Evolutionary conservation across 2,113 vertebrate genomes (phyloP).

Genomic region (Andinoacara biseriatus): DNA sequence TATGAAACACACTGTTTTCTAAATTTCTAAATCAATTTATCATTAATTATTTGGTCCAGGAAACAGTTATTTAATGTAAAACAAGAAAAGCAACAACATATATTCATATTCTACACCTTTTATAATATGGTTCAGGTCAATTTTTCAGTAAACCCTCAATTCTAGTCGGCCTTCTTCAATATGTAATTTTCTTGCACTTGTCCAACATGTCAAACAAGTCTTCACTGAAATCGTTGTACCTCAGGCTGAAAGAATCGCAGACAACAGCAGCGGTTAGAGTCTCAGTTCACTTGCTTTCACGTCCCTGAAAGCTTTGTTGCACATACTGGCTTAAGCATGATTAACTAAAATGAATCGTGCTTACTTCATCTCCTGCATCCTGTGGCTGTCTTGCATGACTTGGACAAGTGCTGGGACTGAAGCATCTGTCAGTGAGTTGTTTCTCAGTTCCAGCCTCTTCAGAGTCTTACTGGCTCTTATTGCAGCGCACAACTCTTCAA

Average conservation of each 20-base stretch:
- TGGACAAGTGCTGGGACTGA: constrained; percentile 67
- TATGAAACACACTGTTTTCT: neutral
- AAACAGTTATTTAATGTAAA: neutral
- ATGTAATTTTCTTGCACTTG: constrained; percentile 63
- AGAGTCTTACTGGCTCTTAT: constrained; percentile 61
- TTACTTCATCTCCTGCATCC: constrained; percentile 72
- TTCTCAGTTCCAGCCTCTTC: constrained; percentile 70
- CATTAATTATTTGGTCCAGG: neutral
- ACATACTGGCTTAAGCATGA: neutral
- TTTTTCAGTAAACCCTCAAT: neutral
- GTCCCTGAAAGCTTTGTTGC: neutral
- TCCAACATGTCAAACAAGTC: constrained; percentile 69
- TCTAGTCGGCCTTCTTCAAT: constrained; percentile 41
- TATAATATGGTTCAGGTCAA: too few species aligned
- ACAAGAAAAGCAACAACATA: neutral
- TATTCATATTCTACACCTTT: too few species aligned
- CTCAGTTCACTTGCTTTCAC: neutral
- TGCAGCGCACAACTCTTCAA: constrained; percentile 69
- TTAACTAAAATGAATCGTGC: neutral
- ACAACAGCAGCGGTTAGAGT: neutral
- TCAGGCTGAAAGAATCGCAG: constrained; percentile 63
- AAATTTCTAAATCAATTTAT: neutral
- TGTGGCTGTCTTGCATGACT: constrained; percentile 57
- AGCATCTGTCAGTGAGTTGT: constrained; percentile 71
- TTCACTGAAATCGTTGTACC: constrained; percentile 77